Base-by-base conservation (phyloP, 2,113 vertebrate species). In the Dendropsophus ebraccatus region DNA sequence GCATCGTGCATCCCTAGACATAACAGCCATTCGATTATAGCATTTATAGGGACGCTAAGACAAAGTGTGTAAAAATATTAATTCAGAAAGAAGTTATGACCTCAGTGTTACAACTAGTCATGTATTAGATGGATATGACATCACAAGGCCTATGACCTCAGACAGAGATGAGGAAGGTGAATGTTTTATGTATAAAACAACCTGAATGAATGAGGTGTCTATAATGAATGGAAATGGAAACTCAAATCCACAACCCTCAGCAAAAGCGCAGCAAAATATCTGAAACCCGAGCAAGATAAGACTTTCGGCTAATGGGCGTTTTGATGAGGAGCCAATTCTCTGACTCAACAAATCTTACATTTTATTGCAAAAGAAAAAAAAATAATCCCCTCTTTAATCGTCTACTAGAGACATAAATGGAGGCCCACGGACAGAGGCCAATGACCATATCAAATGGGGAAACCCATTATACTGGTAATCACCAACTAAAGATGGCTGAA, bases 301-400 rank as follows among this genome's bases (percentile, higher is more conserved):
- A 37, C 17, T 9, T 17, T 70, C 32, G 0, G 67, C 35, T 70
- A 70, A 70, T 70, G 35, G 35, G 17, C 1, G 17, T 21, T 21
- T 35, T 69, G 65, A 69, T 35, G 32, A 35, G 30, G 30, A 69
- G 65, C 65, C 35, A 70, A 7, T 41, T 70, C 67, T 70, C 32
- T 41, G 67, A 70, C 32, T 70, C 32, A 70, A 70, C 67, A 70
- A 70, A 70, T 70, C 67, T 37, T 8, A 70, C 1, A 69, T 69
- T 69, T 67, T 37, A 62, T n/a, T n/a, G 23, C 1, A 35, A 37
- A 69, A 69, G 17, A 70, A 23, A 4, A 70, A 70, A 41, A 70
- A 23, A 23, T 28, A 23, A 10, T 1, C 1, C 10, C 6, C 30
- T 19, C 30, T 16, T 16, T 17, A 17, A 67, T 67, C 28, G 4